Base-by-base conservation (phyloP, 2,888 invertebrate species). In the Biston stratarius region DNA sequence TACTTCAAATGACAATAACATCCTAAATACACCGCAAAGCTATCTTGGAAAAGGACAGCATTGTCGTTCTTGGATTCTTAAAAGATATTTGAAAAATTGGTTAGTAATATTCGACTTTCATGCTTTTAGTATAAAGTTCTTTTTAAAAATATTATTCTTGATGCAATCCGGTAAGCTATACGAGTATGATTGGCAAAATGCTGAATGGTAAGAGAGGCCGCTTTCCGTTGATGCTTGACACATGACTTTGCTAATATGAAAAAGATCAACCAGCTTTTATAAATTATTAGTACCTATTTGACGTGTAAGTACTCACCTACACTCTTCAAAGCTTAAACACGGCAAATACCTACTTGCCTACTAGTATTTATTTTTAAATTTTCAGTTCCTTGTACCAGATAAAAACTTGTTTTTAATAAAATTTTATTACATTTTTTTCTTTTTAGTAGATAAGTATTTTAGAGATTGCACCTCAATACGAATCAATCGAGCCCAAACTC, bases 111-210 rank as follows among this genome's bases (percentile, higher is more conserved):
- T 67, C 33, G 58, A 52, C 57, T 51, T 64, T 66, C 6, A 53
- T 36, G 2, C n/a, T 1, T 7, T 63, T 58, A 33, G 5, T 5
- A 60, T 63, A 63, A 6, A 52, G 62, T 56, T 51, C 51, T 44
- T 48, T 44, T 63, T 64, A 57, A 12, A 24, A 56, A 44, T 12
- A 15, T 40, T 48, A 34, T 59, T 53, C 7, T n/a, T 33, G 38
- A 48, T 42, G 47, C 49, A 67, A 49, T 67, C n/a, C 57, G 51
- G 55, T 40, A 14, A 44, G 70, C n/a, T n/a, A n/a, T 64, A 66
- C 70, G 74, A 74, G 77, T 81, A 74, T 81, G 80, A 81, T 80
- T 77, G 79, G 77, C 77, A 75, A 78, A 78, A 81, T 72, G 74
- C 68, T 75, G 59, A 62, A 42, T n/a, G 49, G 47, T 12, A 40